These are phyloP conservation scores for Vesta saturnalis DNA, from an alignment of 2,888 invertebrate species.

Conservation along the genomic window DNA sequence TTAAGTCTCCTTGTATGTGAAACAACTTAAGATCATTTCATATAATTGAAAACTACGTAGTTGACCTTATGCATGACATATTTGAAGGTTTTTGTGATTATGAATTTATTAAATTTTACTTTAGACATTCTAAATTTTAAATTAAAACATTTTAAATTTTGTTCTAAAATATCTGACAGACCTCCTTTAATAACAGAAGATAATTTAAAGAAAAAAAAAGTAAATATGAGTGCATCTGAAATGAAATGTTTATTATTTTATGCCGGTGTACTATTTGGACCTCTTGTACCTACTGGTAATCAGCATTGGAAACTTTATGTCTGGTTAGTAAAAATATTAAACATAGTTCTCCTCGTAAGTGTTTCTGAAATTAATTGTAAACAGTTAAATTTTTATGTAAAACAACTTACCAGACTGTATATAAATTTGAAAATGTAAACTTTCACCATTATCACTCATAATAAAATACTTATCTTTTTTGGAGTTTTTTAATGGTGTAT, in stretches of 20 bases:
- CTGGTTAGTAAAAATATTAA: conserved; percentile 1
- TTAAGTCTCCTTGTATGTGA: no score
- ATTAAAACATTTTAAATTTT: conserved; percentile 36
- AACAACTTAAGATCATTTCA: conserved; percentile 41
- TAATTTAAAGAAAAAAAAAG: conserved; percentile 30
- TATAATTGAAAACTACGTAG: conserved; percentile 41
- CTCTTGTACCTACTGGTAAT: conserved; percentile 33
- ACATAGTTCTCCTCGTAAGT: conserved; percentile 24
- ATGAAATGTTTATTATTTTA: conserved; percentile 38
- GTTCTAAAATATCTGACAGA: conserved; percentile 26
- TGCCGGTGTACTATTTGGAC: conserved; percentile 40
- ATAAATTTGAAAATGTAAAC: no score
- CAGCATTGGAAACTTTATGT: conserved; percentile 19
- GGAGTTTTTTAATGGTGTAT: no score
- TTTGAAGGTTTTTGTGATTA: conserved; percentile 37
- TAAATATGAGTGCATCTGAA: conserved; percentile 44
- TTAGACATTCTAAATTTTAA: conserved; percentile 31
- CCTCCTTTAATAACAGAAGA: conserved; percentile 32
- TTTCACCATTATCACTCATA: no score
- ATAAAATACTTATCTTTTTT: no score
- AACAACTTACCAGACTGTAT: background rate
- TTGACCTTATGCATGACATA: conserved; percentile 47
- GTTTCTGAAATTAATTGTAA: conserved; percentile 12
- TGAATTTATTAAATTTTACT: conserved; percentile 25
- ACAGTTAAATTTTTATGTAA: conserved; percentile 8